Percentiles rank a stretch among this genome's conserved stretches.
Conservation (phyloP, 2,113 vertebrate species). For the Solea senegalensis region DNA sequence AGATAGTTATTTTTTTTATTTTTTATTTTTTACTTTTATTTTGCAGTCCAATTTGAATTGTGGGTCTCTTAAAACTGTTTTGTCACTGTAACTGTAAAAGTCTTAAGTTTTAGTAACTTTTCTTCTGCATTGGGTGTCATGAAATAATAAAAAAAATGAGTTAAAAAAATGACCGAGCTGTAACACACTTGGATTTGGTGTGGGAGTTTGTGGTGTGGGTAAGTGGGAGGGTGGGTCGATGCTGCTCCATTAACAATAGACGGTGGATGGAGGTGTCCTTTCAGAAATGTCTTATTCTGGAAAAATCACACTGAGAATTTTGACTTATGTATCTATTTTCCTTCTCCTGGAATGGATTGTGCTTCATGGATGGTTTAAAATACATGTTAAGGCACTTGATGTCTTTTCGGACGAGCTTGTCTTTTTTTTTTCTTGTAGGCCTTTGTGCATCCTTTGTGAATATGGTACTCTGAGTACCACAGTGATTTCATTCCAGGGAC, state of each 20-base stretch:
- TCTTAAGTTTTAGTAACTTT: slow-evolving; percentile 98
- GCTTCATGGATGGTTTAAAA: slow-evolving; percentile 94
- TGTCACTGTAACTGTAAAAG: slow-evolving; percentile 99
- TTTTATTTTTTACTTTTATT: slow-evolving; percentile 78
- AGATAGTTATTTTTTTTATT: slow-evolving; percentile 62
- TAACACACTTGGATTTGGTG: slow-evolving; percentile 69
- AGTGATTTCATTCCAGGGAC: slow-evolving; percentile 83
- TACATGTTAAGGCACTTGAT: slow-evolving; percentile 92
- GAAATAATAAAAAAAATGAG: slow-evolving; percentile 82
- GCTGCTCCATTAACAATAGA: slow-evolving; percentile 79
- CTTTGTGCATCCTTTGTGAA: slow-evolving; percentile 89
- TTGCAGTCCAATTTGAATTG: slow-evolving; percentile 97
- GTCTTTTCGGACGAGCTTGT: slow-evolving; percentile 96
- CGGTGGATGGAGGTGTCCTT: slow-evolving; percentile 78
- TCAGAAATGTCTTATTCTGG: slow-evolving; percentile 88
- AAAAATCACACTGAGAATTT: slow-evolving; percentile 85
- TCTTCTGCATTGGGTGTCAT: slow-evolving; percentile 99
- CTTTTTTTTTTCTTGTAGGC: slow-evolving; percentile 86
- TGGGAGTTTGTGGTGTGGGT: slow-evolving; percentile 1
- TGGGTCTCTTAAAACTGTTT: slow-evolving; percentile 98
- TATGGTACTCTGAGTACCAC: slow-evolving; percentile 89
- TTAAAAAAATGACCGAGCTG: slow-evolving; percentile 68
- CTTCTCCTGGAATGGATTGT: slow-evolving; percentile 93
- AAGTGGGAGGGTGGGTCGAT: slow-evolving; percentile 11
- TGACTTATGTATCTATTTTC: slow-evolving; percentile 91